These are phyloP conservation scores for Lipophrys pholis DNA, from an alignment of 2,113 vertebrate genomes.

Conservation along the genomic window DNA sequence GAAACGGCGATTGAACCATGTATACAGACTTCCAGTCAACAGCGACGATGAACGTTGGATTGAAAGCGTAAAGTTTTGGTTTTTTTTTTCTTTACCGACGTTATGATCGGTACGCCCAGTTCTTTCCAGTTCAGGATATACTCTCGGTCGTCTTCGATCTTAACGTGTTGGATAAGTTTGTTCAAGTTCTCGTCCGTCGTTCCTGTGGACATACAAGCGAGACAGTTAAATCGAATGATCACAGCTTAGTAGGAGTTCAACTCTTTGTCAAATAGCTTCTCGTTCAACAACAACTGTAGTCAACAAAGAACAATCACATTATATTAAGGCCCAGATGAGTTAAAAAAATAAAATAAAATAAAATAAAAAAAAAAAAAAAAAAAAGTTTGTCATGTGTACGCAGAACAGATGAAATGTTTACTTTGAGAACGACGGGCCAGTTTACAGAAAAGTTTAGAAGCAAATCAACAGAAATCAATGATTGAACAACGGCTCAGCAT, in stretches of 20 bases:
- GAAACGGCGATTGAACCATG: neutral
- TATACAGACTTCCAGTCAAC: neutral
- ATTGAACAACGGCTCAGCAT: too few species aligned
- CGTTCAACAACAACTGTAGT: too few species aligned
- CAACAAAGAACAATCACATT: too few species aligned
- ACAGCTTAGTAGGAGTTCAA: neutral
- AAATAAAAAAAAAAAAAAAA: too few species aligned
- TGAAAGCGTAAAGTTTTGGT: too few species aligned
- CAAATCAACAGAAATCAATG: neutral
- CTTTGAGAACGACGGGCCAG: too few species aligned
- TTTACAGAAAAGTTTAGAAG: neutral
- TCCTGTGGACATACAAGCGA: conserved; percentile 80
- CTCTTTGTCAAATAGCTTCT: rapidly evolving
- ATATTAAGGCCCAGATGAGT: too few species aligned
- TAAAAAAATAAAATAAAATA: too few species aligned
- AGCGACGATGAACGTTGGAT: neutral
- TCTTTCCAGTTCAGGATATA: conserved; percentile 96
- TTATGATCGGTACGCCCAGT: conserved; percentile 91
- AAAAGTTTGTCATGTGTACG: too few species aligned
- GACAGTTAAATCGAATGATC: neutral
- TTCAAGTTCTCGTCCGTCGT: conserved; percentile 96
- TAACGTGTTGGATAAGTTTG: conserved; percentile 95
- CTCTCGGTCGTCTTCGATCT: conserved; percentile 90
- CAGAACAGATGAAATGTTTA: too few species aligned
- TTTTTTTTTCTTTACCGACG: conserved; percentile 66